Base-by-base conservation (phyloP, 2,888 invertebrate species). In the Drosophila algonquin region DNA sequence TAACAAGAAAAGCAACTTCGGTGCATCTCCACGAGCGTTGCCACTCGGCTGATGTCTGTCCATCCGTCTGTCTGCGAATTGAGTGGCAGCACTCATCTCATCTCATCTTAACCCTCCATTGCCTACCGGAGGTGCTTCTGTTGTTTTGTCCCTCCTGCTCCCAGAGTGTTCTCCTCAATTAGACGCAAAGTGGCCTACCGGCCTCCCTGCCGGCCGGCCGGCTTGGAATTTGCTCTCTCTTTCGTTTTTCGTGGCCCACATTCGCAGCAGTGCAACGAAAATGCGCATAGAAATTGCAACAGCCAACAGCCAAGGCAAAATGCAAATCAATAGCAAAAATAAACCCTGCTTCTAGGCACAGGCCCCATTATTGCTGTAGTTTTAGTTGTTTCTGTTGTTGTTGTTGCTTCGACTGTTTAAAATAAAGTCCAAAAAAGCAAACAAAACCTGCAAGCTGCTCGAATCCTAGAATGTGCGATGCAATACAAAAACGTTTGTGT, bases 11-110 rank as follows among this genome's bases (percentile, higher is more conserved):
- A 32, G 40, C 64, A 55, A n/a, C 45, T 27, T n/a, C 27, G 75
- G 63, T 63, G 56, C 75, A 63, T 47, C 45, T 82, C 74, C 76
- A 80, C 65, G 65, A 71, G 79, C 74, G 88, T 76, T 80, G 88
- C 88, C 88, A 87, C 83, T 87, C 85, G 76, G 75, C 87, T 76
- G 85, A 72, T 82, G 82, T 77, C 73, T 82, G 82, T 75, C 80
- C 78, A 74, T 30, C 30, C 12, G 27, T n/a, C 68, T 73, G 84
- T 44, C 63, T 67, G 70, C 70, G 78, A 83, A 82, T 88, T 87
- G 88, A 84, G 88, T 84, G 83, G 80, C 86, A 86, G 83, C 83
- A 80, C 86, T 85, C 60, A 68, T 75, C 54, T 82, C 60, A 69
- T 75, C 54, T 61, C 46, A 44, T 74, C 73, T 80, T 76, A 81